phyloP scores from a whole-genome alignment of 2,888 invertebrate genomes.

The Calliphora vomitoria region DNA sequence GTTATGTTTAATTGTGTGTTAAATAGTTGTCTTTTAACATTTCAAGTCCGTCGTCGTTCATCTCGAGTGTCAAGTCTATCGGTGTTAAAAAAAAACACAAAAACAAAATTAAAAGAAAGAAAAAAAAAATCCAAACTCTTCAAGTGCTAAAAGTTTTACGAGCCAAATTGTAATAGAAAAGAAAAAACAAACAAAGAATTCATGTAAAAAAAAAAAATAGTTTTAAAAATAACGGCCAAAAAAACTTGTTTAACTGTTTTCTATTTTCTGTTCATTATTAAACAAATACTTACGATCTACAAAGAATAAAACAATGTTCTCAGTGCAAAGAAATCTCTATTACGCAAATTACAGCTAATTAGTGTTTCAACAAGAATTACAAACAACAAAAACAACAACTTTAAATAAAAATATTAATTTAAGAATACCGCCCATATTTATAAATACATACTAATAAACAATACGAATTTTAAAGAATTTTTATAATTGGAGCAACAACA shows the following conservation, averaged over 20 bases:
- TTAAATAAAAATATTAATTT: not conserved
- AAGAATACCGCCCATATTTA: conserved; percentile 38
- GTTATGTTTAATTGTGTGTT: conserved; percentile 56
- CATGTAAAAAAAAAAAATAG: not conserved
- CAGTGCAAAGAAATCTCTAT: conserved; percentile 45
- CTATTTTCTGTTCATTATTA: not conserved
- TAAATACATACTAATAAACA: conserved; percentile 5
- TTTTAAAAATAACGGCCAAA: conserved; percentile 24
- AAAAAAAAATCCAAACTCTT: conserved; percentile 22
- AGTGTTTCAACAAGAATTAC: conserved; percentile 45
- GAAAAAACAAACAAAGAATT: conserved; percentile 5
- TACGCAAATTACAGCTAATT: conserved; percentile 71
- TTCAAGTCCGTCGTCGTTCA: conserved; percentile 58
- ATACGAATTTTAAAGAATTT: conserved; percentile 40
- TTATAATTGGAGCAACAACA: conserved; percentile 54
- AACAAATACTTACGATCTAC: conserved; percentile 1
- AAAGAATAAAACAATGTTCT: conserved; percentile 5
- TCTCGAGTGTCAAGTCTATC: conserved; percentile 60
- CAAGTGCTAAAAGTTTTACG: conserved; percentile 43
- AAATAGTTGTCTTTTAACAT: conserved; percentile 58
- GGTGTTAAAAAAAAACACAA: conserved; percentile 36
- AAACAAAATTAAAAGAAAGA: not conserved
- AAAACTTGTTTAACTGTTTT: conserved; percentile 41
- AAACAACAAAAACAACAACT: not conserved
- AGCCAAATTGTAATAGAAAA: conserved; percentile 37